Evolutionary conservation across 1,140 invertebrate species (phyloP).

Genomic region (Formica selysi): DNA sequence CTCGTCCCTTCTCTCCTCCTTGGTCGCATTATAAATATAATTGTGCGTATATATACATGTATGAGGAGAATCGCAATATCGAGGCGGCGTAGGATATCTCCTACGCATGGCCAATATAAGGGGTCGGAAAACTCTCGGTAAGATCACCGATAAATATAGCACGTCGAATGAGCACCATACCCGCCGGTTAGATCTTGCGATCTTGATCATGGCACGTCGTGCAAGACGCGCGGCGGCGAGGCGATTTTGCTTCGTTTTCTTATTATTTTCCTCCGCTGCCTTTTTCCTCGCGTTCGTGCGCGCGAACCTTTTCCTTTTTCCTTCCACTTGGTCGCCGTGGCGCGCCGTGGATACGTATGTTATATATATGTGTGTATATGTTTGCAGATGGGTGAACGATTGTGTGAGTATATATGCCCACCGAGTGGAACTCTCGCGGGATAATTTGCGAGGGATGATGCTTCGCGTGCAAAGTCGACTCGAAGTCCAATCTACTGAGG

Average conservation of each 20-base stretch:
- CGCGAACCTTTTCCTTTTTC: slow-evolving; percentile 27
- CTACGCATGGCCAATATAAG: slow-evolving; percentile 38
- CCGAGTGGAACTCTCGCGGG: slow-evolving; percentile 62
- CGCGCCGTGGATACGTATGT: not conserved
- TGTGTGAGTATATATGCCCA: slow-evolving; percentile 36
- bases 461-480: slow-evolving; percentile 68
- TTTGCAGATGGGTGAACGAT: slow-evolving; percentile 13
- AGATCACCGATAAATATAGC: slow-evolving; percentile 83
- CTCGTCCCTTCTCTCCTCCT: not conserved
- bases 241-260: slow-evolving; percentile 31
- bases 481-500: slow-evolving; percentile 65
- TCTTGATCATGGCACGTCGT: slow-evolving; percentile 82
- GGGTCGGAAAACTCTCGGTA: slow-evolving; percentile 81
- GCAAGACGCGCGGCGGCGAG: slow-evolving; percentile 69
- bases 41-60: not conserved
- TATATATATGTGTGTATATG: not conserved
- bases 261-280: slow-evolving; percentile 57
- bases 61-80: slow-evolving; percentile 62
- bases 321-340: slow-evolving; percentile 17
- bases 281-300: slow-evolving; percentile 46
- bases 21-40: slow-evolving; percentile 18
- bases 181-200: slow-evolving; percentile 79
- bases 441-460: slow-evolving; percentile 63
- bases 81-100: slow-evolving; percentile 66
- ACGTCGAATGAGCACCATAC: slow-evolving; percentile 78